Base-by-base conservation (phyloP, 2,888 invertebrate genomes). In the Caenorhabditis sp. region DNA sequence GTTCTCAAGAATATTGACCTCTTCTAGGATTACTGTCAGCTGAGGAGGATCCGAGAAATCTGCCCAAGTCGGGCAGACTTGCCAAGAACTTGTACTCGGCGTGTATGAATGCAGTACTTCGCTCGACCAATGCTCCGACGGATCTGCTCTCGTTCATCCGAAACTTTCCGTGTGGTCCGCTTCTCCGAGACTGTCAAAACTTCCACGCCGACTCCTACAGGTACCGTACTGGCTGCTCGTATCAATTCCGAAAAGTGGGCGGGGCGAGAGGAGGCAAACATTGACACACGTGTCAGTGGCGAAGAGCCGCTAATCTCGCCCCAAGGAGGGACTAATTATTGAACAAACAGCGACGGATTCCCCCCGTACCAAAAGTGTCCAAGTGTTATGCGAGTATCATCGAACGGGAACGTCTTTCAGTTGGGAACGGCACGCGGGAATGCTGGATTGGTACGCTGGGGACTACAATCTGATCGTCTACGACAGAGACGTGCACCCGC, bases 401-500 rank as follows among this genome's bases (percentile, higher is more conserved):
- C 20, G 20, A n/a, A 27, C 15, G 39, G 15, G 17, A 13, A 17
- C 11, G 6, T n/a, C 11, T 76, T 82, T 53, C 63, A 83, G 81
- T 58, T 84, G 84, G 84, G 82, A 83, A 53, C 59, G 84, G 41
- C 80, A 82, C 50, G 52, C 79, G 26, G 84, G 84, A 48, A 82
- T 82, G 79, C 50, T 83, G 61, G 83, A 84, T 58, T 80, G 78
- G 76, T 82, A 81, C 50, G 79, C 78, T 1, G 81, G 81, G 39
- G 45, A 63, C 9, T 72, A 55, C 32, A 83, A 83, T 39, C 45
- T 84, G 43, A 72, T 84, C 17, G 75, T 81, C 6, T 75, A 79
- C 48, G 79, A 55, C 20, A 66, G 78, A 58, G 84, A 83, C 62
- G 78, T 82, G 30, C 70, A 82, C 62, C 81, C 83, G 15, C 58